These are phyloP conservation scores for Cryptocephalus moraei DNA, from an alignment of 2,888 invertebrate species.

Conservation along the genomic window DNA sequence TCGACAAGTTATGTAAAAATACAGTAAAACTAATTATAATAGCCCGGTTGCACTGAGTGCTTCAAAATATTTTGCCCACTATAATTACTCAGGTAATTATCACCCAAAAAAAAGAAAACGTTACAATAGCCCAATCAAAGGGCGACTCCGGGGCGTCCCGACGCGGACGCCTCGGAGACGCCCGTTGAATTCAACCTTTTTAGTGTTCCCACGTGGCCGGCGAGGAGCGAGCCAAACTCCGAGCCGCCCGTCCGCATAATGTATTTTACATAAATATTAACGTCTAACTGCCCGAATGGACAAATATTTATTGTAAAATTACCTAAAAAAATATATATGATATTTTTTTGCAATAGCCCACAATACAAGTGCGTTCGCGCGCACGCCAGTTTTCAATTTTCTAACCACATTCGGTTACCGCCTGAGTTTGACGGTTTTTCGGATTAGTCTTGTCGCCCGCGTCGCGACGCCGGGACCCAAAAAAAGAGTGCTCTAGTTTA, in stretches of 20 bases:
- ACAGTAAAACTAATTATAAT: constrained; percentile 31
- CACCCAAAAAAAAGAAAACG: constrained; percentile 27
- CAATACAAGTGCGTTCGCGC: constrained; percentile 25
- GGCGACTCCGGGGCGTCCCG: constrained; percentile 16
- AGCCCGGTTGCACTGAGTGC: constrained; percentile 43
- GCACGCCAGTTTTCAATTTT: constrained; percentile 27
- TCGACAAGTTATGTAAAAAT: constrained; percentile 22
- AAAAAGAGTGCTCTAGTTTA: constrained; percentile 23
- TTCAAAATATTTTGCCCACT: constrained; percentile 38
- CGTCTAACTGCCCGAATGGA: constrained; percentile 40
- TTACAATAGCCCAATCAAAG: constrained; percentile 37
- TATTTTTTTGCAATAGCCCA: constrained; percentile 41
- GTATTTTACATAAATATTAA: constrained; percentile 41
- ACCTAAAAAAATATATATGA: constrained; percentile 26
- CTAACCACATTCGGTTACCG: constrained; percentile 28
- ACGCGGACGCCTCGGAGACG: constrained; percentile 19
- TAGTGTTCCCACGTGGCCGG: constrained; percentile 13
- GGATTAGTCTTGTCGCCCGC: constrained; percentile 14
- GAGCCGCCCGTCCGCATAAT: constrained; percentile 17
- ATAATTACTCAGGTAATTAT: constrained; percentile 26
- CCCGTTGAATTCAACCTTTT: constrained; percentile 29
- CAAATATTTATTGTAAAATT: constrained; percentile 42
- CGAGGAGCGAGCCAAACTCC: background rate
- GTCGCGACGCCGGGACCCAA: constrained; percentile 20
- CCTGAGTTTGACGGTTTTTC: constrained; percentile 25